Conservation (phyloP, 2,113 vertebrate genomes). For the Hippopotamus amphibius region DNA sequence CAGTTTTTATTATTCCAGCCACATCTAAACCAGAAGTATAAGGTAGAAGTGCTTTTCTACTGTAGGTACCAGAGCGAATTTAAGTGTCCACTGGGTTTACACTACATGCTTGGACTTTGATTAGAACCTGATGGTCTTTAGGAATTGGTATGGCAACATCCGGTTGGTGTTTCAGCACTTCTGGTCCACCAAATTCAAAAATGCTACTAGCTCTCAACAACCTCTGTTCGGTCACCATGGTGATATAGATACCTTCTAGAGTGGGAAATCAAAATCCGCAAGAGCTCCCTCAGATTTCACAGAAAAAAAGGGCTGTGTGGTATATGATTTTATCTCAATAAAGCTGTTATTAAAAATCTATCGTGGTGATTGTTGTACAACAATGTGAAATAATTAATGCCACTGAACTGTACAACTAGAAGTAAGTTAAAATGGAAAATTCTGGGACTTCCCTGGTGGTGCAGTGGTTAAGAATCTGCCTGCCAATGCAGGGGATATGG, state of each 20-base stretch:
- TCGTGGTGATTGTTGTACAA: background rate
- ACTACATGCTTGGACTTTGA: slow-evolving; percentile 93
- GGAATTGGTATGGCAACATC: slow-evolving; percentile 89
- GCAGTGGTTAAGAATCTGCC: too few relatives aligned
- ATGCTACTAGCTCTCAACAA: slow-evolving; percentile 94
- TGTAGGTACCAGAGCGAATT: slow-evolving; percentile 89
- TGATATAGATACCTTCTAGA: background rate
- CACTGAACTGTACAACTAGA: background rate
- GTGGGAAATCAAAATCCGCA: background rate
- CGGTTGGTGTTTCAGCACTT: slow-evolving; percentile 89
- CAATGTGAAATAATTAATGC: background rate
- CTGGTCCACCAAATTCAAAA: slow-evolving; percentile 93
- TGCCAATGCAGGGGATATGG: too few relatives aligned
- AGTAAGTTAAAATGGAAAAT: background rate
- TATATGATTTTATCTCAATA: background rate
- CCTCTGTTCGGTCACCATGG: slow-evolving; percentile 87
- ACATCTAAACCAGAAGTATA: slow-evolving; percentile 93
- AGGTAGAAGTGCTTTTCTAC: slow-evolving; percentile 88
- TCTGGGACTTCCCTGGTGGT: too few relatives aligned
- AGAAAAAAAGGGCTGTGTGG: background rate
- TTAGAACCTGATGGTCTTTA: slow-evolving; percentile 91
- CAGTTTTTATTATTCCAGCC: slow-evolving; percentile 89
- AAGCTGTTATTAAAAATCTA: background rate
- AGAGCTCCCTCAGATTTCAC: background rate
- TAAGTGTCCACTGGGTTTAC: slow-evolving; percentile 97